These are phyloP conservation scores for Blomia tropicalis DNA, from an alignment of 2,888 invertebrate species.

Conservation along the genomic window DNA sequence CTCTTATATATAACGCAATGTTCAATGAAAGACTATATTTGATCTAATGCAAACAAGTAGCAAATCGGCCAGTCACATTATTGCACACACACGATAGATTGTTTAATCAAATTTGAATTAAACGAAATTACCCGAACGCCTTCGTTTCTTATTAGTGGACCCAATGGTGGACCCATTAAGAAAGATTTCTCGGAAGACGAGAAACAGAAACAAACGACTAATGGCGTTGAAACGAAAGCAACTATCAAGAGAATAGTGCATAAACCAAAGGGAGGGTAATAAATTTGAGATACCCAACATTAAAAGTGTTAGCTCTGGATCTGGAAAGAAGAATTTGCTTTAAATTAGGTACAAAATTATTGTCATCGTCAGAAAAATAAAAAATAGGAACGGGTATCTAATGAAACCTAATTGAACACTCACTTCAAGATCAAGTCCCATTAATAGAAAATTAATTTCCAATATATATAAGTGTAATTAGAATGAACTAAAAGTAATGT, in stretches of 20 bases:
- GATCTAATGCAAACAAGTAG: not conserved
- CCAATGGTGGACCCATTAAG: not conserved
- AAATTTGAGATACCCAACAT: not conserved
- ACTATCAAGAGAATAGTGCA: not conserved
- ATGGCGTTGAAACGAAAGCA: not conserved
- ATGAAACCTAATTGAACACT: slow-evolving; percentile 6
- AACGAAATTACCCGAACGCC: slow-evolving; percentile 9
- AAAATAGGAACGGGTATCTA: not conserved
- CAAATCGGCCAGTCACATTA: too few relatives aligned
- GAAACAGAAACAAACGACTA: not conserved
- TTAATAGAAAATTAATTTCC: slow-evolving; percentile 2
- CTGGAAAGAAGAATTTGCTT: slow-evolving; percentile 4
- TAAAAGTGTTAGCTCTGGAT: not conserved
- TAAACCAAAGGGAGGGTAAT: not conserved
- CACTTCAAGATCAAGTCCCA: not conserved
- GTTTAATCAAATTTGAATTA: slow-evolving; percentile 9
- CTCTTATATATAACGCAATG: too few relatives aligned
- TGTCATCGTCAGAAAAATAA: not conserved
- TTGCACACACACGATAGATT: not conserved
- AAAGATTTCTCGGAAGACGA: not conserved
- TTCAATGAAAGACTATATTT: not conserved
- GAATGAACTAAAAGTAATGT: not conserved
- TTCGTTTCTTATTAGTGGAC: not conserved
- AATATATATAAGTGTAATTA: slow-evolving; percentile 14
- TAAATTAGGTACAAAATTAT: slow-evolving; percentile 10